These are phyloP conservation scores for Torymus tubicola DNA, from an alignment of 2,888 invertebrate genomes.

Conservation along the genomic window DNA sequence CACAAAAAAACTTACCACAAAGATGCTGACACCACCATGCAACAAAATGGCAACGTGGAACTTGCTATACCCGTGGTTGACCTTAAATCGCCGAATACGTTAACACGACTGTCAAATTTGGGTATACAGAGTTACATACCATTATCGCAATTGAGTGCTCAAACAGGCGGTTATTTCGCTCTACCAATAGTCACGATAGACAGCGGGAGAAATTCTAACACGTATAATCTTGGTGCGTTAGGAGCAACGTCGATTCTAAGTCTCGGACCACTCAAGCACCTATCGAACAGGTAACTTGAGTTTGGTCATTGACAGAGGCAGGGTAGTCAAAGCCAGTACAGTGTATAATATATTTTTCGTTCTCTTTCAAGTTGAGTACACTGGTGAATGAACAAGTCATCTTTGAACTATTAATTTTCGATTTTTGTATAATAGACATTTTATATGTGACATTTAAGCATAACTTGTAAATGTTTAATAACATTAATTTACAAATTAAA, in stretches of 20 bases:
- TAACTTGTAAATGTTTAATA: no score
- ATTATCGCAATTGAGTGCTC: conserved; percentile 81
- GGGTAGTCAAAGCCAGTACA: no score
- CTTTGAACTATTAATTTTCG: neutral
- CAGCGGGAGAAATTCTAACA: conserved; percentile 80
- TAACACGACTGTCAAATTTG: conserved; percentile 81
- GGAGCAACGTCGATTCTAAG: conserved; percentile 85
- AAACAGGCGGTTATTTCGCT: conserved; percentile 82
- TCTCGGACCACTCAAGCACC: conserved; percentile 83
- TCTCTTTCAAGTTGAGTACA: neutral
- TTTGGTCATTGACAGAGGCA: no score
- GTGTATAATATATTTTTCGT: no score
- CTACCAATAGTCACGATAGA: conserved; percentile 85
- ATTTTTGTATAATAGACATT: no score
- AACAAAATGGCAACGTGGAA: conserved; percentile 78
- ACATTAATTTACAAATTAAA: no score
- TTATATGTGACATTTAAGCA: no score
- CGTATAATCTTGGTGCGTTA: conserved; percentile 80
- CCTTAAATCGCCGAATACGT: conserved; percentile 82
- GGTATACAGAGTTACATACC: conserved; percentile 88
- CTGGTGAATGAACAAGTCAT: conserved; percentile 1
- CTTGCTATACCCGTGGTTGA: conserved; percentile 86
- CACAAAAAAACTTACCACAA: conserved; percentile 83
- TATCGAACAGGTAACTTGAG: conserved; percentile 53
- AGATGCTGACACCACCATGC: conserved; percentile 72